Base-by-base conservation (phyloP, 2,888 invertebrate species). In the Rhamnusium bicolor region DNA sequence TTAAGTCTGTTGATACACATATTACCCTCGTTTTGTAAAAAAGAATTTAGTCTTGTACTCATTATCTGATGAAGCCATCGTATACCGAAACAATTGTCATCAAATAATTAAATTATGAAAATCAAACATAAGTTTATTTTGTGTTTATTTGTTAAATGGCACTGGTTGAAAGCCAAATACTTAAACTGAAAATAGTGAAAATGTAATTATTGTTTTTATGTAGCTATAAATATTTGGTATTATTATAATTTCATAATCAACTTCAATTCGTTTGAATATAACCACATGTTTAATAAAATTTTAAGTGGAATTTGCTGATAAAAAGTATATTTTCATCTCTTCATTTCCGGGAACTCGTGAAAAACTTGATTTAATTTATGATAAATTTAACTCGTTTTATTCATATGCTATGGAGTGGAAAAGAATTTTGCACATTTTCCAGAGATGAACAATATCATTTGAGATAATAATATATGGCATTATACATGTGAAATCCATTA, bases 291-390 rank as follows among this genome's bases (percentile, higher is more conserved):
- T 54, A 27, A n/a, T n/a, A n/a, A 54, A 24, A 54, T n/a, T 54
- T n/a, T 14, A 24, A 24, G 24, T 14, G 54, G 21, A 54, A 27
- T 66, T n/a, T 63, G n/a, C 40, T 40, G 40, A 40, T 40, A 40
- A 40, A 40, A 1, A 4, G 54, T n/a, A n/a, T n/a, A 27, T 21
- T 54, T 54, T n/a, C 27, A 66, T 66, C 16, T 54, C n/a, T 69
- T 54, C 69, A 72, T 72, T 72, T 69, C 51, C 69, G 53, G 46
- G 32, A n/a, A 32, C 24, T 56, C 32, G 18, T 24, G 46, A 14
- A 49, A 49, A 72, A 56, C 56, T 56, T 14, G 72, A 72, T 72
- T 72, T 69, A 46, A 68, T 69, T 72, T 69, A 56, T 16, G 72
- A 72, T 69, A 62, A 72, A 54, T 62, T 53, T 10, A 51, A 53